Conservation (phyloP, 64 coral and sea anemone genomes). For the Pachyseris speciosa region DNA sequence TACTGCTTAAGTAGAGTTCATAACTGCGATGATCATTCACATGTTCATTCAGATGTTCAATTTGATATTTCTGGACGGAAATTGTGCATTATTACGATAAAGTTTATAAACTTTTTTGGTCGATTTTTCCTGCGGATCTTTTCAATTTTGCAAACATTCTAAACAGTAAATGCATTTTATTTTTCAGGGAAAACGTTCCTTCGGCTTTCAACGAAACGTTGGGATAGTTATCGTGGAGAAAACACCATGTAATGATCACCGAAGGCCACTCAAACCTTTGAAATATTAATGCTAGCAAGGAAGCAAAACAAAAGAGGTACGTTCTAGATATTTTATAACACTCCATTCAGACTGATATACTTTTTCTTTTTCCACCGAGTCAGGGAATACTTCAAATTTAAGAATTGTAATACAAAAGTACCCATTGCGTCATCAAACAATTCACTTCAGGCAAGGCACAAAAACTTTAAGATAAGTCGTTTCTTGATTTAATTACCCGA, state of each 20-base stretch:
- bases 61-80: not conserved
- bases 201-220: too few species aligned
- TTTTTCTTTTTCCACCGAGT: too few species aligned
- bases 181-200: not conserved
- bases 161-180: not conserved
- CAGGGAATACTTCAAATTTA: not conserved
- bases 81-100: not conserved
- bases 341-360: not conserved
- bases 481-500: not conserved
- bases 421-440: not conserved
- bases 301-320: not conserved
- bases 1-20: too few species aligned
- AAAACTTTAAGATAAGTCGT: not conserved
- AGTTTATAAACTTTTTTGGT: not conserved
- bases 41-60: too few species aligned
- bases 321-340: not conserved
- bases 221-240: not conserved
- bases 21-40: too few species aligned
- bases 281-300: slow-evolving; percentile 34
- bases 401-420: not conserved
- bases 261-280: not conserved
- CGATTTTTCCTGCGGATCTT: not conserved
- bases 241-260: not conserved
- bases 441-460: not conserved
- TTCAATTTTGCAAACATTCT: not conserved